Evolutionary conservation across 2,797 vertebrate genomes (phyloP).

Genomic region (Pangasius sanitwongsei): DNA sequence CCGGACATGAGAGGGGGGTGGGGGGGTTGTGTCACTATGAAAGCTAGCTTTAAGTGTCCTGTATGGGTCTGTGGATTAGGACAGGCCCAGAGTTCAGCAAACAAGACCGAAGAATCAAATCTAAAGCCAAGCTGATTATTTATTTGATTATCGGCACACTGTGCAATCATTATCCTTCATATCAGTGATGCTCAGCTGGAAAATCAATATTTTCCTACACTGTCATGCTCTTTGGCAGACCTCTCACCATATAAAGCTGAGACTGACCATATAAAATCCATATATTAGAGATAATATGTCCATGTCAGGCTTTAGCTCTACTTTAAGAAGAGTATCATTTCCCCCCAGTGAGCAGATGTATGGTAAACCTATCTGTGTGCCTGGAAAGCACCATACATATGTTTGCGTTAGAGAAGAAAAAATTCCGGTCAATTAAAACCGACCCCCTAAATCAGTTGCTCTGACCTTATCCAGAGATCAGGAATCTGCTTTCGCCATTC

Average conservation of each 20-base stretch:
- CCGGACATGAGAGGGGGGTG: slow-evolving; percentile 50
- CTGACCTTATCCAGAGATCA: slow-evolving; percentile 9
- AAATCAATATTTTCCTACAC: slow-evolving; percentile 41
- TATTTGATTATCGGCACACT: slow-evolving; percentile 29
- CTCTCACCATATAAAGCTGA: slow-evolving; percentile 18
- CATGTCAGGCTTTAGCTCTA: slow-evolving; percentile 10
- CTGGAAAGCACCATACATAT: slow-evolving; percentile 47
- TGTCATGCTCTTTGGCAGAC: slow-evolving; percentile 40
- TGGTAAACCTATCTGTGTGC: slow-evolving; percentile 36
- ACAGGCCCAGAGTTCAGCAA: slow-evolving; percentile 20
- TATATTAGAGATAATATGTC: slow-evolving; percentile 42
- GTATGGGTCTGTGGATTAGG: background rate
- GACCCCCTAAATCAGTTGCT: slow-evolving; percentile 29
- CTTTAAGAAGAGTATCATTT: slow-evolving; percentile 42
- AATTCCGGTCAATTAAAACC: slow-evolving; percentile 53
- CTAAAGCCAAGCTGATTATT: slow-evolving; percentile 28
- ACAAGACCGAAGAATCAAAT: slow-evolving; percentile 23
- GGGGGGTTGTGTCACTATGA: slow-evolving; percentile 39
- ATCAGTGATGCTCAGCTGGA: slow-evolving; percentile 26
- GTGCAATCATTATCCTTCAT: slow-evolving; percentile 38
- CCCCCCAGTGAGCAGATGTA: slow-evolving; percentile 37
- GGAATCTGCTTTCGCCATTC: slow-evolving; percentile 47
- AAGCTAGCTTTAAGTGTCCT: slow-evolving; percentile 29
- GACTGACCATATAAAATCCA: slow-evolving; percentile 32
- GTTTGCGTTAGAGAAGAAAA: slow-evolving; percentile 36